Percentiles rank a stretch among this genome's conserved stretches.
Evolutionary conservation across 2,797 vertebrate species (phyloP).

Genomic region (Euphonia xanthogaster): DNA sequence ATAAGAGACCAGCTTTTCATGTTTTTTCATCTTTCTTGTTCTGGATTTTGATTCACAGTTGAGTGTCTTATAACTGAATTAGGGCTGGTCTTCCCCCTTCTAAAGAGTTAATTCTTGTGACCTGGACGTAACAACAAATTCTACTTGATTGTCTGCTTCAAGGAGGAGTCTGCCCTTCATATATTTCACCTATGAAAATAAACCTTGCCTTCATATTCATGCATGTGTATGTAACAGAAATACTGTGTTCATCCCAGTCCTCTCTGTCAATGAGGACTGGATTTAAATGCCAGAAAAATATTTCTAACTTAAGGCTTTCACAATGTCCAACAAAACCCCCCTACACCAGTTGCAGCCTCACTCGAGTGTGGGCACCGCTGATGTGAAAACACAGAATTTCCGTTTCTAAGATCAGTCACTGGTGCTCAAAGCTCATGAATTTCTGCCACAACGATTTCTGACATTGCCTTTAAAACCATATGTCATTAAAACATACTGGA

Average conservation of each 20-base stretch:
- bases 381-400: neutral
- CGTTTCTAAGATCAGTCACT: neutral
- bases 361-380: neutral
- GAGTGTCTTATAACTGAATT: neutral
- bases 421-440: neutral
- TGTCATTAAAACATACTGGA: neutral
- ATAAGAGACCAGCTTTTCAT: neutral
- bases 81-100: neutral
- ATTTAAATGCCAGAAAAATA: neutral
- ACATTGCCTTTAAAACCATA: neutral
- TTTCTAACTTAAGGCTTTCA: neutral
- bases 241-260: neutral
- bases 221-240: neutral
- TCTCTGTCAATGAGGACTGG: neutral
- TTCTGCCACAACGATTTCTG: neutral
- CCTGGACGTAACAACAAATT: neutral
- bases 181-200: neutral
- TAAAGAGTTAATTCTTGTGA: neutral
- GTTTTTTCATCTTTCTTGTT: neutral
- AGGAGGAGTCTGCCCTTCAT: neutral
- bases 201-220: neutral
- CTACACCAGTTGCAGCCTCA: neutral
- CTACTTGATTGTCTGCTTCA: neutral
- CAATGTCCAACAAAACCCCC: neutral
- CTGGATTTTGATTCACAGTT: neutral